Percentiles rank a stretch among this genome's conserved stretches.
These are phyloP conservation scores for Saxidomus purpurata DNA, from an alignment of 1,140 invertebrate species.

Conservation along the genomic window DNA sequence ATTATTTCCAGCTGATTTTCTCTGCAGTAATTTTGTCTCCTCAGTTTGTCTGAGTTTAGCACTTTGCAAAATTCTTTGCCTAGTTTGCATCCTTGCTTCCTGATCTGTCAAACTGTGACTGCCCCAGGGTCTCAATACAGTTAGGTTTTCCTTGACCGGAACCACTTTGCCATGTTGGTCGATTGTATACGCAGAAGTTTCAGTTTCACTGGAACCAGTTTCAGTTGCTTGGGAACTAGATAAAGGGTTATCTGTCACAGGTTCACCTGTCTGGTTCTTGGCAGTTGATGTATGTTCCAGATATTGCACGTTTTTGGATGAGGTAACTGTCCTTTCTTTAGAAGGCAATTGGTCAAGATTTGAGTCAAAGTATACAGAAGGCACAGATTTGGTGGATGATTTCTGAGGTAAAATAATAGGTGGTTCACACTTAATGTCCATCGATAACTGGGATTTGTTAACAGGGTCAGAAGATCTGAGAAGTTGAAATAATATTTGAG, in stretches of 20 bases:
- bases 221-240: too few species aligned
- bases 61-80: slow-evolving; percentile 56
- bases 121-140: neutral
- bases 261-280: neutral
- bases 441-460: neutral
- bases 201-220: neutral
- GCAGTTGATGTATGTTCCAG: neutral
- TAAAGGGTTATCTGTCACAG: neutral
- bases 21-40: slow-evolving; percentile 3
- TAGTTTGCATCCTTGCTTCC: slow-evolving; percentile 34
- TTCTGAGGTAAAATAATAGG: neutral
- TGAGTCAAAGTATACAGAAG: neutral
- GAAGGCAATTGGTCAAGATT: neutral
- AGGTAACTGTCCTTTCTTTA: neutral
- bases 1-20: slow-evolving; percentile 8
- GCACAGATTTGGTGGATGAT: neutral
- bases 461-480: neutral
- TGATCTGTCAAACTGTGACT: slow-evolving; percentile 14
- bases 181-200: too few species aligned
- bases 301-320: neutral
- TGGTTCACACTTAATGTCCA: neutral
- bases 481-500: neutral
- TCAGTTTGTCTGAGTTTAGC: slow-evolving; percentile 42
- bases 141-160: neutral
- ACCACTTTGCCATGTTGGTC: neutral